Conservation (phyloP, 2,113 vertebrate species). For the Plectropomus leopardus region DNA sequence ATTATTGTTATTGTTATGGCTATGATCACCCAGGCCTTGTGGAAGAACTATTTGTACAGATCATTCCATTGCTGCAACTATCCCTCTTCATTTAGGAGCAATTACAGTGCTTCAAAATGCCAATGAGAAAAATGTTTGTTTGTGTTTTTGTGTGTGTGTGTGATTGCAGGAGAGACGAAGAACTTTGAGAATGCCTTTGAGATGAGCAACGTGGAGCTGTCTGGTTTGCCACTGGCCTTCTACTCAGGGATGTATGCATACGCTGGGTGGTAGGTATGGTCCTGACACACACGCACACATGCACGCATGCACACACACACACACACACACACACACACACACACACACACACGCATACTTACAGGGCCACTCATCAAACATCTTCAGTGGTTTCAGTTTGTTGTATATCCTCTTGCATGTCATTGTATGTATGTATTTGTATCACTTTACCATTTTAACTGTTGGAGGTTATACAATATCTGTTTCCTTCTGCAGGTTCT, state of each 20-base stretch:
- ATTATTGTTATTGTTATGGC: not conserved
- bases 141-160: slow-evolving; percentile 7
- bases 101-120: not conserved
- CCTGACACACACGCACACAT: slow-evolving; percentile 4
- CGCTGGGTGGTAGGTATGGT: slow-evolving; percentile 93
- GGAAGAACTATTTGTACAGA: not conserved
- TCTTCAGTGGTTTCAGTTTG: not conserved
- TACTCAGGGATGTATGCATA: slow-evolving; percentile 99
- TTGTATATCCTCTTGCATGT: too few species aligned
- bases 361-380: not conserved
- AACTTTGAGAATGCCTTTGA: slow-evolving; percentile 95
- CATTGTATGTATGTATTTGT: not conserved
- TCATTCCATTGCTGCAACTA: not conserved
- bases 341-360: slow-evolving; percentile 2
- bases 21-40: not conserved
- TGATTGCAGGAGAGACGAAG: slow-evolving; percentile 89
- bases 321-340: slow-evolving; percentile 16
- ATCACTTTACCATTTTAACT: not conserved
- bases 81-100: not conserved
- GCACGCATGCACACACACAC: slow-evolving; percentile 1
- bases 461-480: not conserved
- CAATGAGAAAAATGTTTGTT: not conserved
- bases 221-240: slow-evolving; percentile 93
- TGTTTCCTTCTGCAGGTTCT: slow-evolving; percentile 89
- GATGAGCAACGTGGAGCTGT: slow-evolving; percentile 85